Conservation (phyloP, 2,888 invertebrate genomes). For the Nowickia ferox region DNA sequence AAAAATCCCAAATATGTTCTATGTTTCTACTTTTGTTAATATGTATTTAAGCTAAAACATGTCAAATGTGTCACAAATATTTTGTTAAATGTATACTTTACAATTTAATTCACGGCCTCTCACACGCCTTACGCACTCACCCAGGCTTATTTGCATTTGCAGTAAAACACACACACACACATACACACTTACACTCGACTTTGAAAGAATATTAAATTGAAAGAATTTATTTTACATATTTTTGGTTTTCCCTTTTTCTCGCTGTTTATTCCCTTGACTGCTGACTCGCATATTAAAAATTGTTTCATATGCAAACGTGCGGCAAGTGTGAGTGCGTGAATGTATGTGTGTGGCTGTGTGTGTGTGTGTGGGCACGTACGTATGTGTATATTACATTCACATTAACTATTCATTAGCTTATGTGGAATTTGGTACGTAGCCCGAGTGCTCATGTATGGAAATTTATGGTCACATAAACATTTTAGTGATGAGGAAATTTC, state of each 20-base stretch:
- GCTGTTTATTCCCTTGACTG: background rate
- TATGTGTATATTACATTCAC: background rate
- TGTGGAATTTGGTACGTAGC: background rate
- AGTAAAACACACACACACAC: background rate
- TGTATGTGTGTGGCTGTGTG: background rate
- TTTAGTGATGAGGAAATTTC: background rate
- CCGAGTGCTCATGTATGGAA: background rate
- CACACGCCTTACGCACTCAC: background rate
- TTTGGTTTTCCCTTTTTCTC: background rate
- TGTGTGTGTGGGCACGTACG: background rate
- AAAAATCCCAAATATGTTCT: too few relatives aligned
- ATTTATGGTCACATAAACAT: background rate
- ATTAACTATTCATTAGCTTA: slow-evolving; percentile 37
- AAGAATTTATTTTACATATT: slow-evolving; percentile 1
- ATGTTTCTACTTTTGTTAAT: too few relatives aligned
- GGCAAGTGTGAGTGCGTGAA: background rate
- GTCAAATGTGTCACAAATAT: too few relatives aligned
- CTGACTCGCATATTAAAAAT: background rate
- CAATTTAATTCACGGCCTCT: too few relatives aligned
- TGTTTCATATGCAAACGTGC: slow-evolving; percentile 12
- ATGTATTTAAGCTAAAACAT: too few relatives aligned
- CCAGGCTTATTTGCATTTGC: background rate
- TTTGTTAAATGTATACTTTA: too few relatives aligned
- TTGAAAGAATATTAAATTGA: slow-evolving; percentile 20
- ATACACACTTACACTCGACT: background rate